Evolutionary conservation across 1,140 invertebrate genomes (phyloP).

Genomic region (Drosophila sulfurigaster): DNA sequence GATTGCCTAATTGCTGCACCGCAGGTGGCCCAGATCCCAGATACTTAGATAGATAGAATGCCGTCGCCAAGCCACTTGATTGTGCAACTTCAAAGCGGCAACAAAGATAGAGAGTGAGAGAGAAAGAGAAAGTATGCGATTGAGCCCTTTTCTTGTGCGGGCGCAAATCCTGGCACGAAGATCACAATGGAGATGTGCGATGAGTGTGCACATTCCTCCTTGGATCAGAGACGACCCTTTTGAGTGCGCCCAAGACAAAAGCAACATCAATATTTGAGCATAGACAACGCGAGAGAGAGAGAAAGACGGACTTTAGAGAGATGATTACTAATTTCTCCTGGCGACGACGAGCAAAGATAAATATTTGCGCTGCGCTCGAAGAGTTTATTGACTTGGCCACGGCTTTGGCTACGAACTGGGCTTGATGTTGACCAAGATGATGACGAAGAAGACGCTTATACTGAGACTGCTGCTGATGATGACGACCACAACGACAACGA

Average conservation of each 20-base stretch:
- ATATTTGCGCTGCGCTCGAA: conserved; percentile 80
- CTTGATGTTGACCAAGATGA: conserved; percentile 27
- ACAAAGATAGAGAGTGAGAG: conserved; percentile 5
- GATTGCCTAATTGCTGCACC: conserved; percentile 72
- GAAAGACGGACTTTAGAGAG: conserved; percentile 52
- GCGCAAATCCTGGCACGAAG: conserved; percentile 43
- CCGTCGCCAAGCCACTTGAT: conserved; percentile 46
- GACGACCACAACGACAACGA: background rate
- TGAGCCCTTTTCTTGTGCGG: conserved; percentile 36
- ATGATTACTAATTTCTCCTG: conserved; percentile 80
- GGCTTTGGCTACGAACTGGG: conserved; percentile 31
- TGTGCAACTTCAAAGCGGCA: conserved; percentile 79
- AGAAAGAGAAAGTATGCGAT: background rate
- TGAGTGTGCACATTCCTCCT: conserved; percentile 78
- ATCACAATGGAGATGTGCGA: conserved; percentile 40
- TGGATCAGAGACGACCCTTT: conserved; percentile 28
- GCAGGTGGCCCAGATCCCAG: conserved; percentile 66
- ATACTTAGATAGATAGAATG: background rate
- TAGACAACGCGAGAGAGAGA: background rate
- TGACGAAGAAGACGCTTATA: conserved; percentile 9
- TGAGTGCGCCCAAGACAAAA: conserved; percentile 34
- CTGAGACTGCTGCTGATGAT: background rate
- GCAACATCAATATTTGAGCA: conserved; percentile 68
- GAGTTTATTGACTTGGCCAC: conserved; percentile 57
- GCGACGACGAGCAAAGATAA: conserved; percentile 76